Conservation (phyloP, 2,888 invertebrate genomes). For the Amblyteles armatorius region DNA sequence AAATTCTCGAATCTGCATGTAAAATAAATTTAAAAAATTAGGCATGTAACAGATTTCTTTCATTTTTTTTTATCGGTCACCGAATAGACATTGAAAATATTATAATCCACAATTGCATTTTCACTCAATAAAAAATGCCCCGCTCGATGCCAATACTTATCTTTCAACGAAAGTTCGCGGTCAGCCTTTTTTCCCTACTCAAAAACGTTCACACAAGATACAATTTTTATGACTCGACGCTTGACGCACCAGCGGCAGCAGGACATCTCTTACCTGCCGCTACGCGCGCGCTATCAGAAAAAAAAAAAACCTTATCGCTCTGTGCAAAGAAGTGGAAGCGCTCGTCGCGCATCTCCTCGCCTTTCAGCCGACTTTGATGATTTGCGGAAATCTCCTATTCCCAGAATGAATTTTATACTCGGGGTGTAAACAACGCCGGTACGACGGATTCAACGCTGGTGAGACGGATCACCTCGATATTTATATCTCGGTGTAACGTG, state of each 20-base stretch:
- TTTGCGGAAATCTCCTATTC: constrained; percentile 71
- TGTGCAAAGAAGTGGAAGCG: constrained; percentile 59
- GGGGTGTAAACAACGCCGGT: constrained; percentile 32
- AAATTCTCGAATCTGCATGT: too few relatives aligned
- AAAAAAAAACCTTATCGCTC: constrained; percentile 59
- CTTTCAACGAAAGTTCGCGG: neutral
- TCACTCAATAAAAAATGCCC: neutral
- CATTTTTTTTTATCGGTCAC: neutral
- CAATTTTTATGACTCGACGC: neutral
- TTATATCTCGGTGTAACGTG: constrained; percentile 60
- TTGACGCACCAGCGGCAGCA: constrained; percentile 8
- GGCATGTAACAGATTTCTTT: too few relatives aligned
- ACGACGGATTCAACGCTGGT: constrained; percentile 48
- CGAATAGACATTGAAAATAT: too few relatives aligned
- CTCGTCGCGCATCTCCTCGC: constrained; percentile 36
- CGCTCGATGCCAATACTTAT: neutral
- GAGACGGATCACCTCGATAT: constrained; percentile 44
- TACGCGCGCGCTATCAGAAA: constrained; percentile 45
- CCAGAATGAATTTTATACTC: constrained; percentile 63
- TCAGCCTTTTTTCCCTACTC: neutral
- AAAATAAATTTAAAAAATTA: too few relatives aligned
- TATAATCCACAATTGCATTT: neutral
- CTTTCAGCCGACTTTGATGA: constrained; percentile 69
- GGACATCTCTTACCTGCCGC: constrained; percentile 39
- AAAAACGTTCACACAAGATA: neutral